Evolutionary conservation across 2,113 vertebrate genomes (phyloP).

Genomic region (Cyphomyrus discorhynchus): DNA sequence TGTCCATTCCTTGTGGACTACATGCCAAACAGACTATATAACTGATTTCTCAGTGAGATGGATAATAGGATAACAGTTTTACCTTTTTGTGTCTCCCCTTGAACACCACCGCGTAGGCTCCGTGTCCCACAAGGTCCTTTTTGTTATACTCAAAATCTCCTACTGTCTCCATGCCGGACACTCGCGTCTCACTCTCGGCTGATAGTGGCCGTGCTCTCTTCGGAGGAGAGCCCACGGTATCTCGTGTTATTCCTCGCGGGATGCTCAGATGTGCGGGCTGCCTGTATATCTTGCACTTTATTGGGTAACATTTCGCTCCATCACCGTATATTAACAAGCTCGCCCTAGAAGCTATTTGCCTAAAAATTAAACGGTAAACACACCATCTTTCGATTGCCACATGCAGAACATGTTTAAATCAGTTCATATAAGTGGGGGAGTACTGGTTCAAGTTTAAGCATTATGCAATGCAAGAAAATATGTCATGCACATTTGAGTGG

Average conservation of each 20-base stretch:
- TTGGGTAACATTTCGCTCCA: neutral
- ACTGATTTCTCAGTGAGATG: neutral
- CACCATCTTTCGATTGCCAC: neutral
- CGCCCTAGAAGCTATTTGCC: neutral
- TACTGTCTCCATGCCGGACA: constrained; percentile 74
- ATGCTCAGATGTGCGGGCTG: neutral
- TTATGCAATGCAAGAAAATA: neutral
- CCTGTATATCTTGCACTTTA: neutral
- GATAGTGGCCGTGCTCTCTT: neutral
- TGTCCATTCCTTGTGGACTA: neutral
- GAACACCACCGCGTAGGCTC: constrained; percentile 94
- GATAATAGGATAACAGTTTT: constrained; percentile 24
- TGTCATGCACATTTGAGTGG: neutral
- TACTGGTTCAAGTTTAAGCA: neutral
- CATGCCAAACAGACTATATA: neutral
- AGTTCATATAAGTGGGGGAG: neutral
- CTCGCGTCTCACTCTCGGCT: neutral
- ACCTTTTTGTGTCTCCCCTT: constrained; percentile 92
- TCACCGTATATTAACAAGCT: neutral
- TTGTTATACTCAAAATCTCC: constrained; percentile 95
- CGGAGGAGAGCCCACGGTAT: neutral
- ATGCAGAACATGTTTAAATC: neutral
- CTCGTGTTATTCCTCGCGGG: neutral
- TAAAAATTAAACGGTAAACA: neutral
- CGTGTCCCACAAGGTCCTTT: constrained; percentile 92